Conservation (phyloP, 37 sponge, comb jelly and placozoan species). For the Eunapius fragilis region DNA sequence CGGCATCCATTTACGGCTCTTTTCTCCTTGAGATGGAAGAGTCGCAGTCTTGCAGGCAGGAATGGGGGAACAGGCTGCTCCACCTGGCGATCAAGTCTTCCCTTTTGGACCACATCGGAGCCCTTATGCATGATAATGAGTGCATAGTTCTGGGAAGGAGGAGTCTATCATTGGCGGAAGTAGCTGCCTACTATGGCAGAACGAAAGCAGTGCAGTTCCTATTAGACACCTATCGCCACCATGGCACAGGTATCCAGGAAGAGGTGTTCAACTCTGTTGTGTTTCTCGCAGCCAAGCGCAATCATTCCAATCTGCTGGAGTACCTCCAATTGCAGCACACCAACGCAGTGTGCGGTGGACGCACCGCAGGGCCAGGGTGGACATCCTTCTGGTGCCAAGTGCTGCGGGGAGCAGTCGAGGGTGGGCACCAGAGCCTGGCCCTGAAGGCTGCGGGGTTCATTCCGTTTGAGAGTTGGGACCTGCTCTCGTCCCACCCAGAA, state of each 20-base stretch:
- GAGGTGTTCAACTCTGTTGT: not conserved
- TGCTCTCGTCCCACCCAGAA: not conserved
- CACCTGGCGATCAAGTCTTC: not conserved
- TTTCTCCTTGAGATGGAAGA: not conserved
- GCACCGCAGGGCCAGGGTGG: not conserved
- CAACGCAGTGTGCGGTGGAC: not conserved
- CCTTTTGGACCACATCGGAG: not conserved
- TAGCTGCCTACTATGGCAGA: slow-evolving; percentile 20
- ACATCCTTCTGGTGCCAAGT: slow-evolving; percentile 27
- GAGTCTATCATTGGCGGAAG: not conserved
- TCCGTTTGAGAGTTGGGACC: slow-evolving; percentile 5
- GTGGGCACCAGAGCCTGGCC: slow-evolving; percentile 22
- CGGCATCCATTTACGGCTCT: not conserved
- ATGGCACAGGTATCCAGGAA: not conserved
- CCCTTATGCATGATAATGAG: not conserved
- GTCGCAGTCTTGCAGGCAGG: not conserved
- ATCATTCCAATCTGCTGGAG: not conserved
- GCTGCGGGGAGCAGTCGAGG: slow-evolving; percentile 6
- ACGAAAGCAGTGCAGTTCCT: slow-evolving; percentile 9
- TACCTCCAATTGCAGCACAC: not conserved
- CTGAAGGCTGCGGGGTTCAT: slow-evolving; percentile 10
- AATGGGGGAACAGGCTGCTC: not conserved
- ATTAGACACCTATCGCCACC: not conserved
- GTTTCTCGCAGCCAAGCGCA: not conserved
- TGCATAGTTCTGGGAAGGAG: not conserved